Evolutionary conservation across 2,888 invertebrate genomes (phyloP), one percentile per base, ranked within the genome.

Genomic region (Gryllus longicercus): DNA sequence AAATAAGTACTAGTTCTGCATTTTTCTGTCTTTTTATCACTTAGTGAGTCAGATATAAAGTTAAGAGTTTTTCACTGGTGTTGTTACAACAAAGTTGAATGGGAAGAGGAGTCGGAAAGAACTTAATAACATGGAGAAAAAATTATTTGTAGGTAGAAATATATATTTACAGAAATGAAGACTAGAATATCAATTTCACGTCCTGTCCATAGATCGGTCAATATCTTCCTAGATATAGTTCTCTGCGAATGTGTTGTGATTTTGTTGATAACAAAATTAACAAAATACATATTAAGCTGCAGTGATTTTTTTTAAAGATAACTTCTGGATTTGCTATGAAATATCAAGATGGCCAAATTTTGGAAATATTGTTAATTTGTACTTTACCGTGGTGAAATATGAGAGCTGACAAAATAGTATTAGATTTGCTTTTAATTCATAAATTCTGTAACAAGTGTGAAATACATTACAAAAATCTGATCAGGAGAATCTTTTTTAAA

Each of bases 11-110:
- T 63, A 18, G n/a, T 63, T 63, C 14, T 63, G 63, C 63, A 63
- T 63, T 63, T 63, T 63, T 63, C 63, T 63, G 63, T 63, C 63
- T 63, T 63, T 63, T 63, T 14, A 63, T 63, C 63, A 63, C 63
- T 63, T 63, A 63, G 63, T 63, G 63, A 63, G 63, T 63, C n/a
- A 18, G 63, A 63, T 63, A 14, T 16, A 63, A 63, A 18, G n/a
- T 63, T 63, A 63, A 5, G 16, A n/a, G 63, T 63, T 63, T 63
- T 63, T 63, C 63, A n/a, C 63, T n/a, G n/a, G 63, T 63, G 63
- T 63, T 63, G n/a, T 63, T 63, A 11, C 38, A 38, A 38, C 38
- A 63, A 63, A 18, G n/a, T n/a, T 63, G 63, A 63, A 5, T 18
- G 14, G 63, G n/a, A 63, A 63, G n/a, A 18, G 12, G 16, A 63